Conservation (phyloP, 2,888 invertebrate species). For the Lamellibrachia satsuma region DNA sequence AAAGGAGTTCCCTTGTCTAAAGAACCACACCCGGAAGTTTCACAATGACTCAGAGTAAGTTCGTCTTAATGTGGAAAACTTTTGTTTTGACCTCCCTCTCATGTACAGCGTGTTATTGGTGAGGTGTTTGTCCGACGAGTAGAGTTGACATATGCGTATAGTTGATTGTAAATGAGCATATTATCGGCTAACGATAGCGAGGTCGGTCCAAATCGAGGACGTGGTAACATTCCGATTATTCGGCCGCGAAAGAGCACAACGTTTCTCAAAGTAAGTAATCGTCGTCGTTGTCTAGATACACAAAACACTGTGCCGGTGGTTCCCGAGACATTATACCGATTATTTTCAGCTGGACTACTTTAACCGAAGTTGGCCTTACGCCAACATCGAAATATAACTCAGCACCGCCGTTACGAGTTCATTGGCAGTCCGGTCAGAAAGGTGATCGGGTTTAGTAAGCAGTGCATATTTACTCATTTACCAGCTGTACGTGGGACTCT, state of each 20-base stretch:
- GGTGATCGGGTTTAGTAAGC: not conserved
- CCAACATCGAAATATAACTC: not conserved
- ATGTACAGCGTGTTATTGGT: not conserved
- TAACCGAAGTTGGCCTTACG: not conserved
- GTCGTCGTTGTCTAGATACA: not conserved
- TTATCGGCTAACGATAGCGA: not conserved
- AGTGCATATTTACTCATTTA: not conserved
- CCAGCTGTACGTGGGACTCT: not conserved
- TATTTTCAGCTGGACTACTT: not conserved
- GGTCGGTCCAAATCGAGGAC: slow-evolving; percentile 17
- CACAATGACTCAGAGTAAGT: slow-evolving; percentile 17
- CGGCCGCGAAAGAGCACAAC: not conserved
- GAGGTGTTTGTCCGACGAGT: not conserved
- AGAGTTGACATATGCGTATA: slow-evolving; percentile 1
- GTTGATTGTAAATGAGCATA: not conserved
- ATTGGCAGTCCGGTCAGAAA: not conserved
- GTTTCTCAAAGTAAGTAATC: slow-evolving; percentile 17
- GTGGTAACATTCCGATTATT: slow-evolving; percentile 13
- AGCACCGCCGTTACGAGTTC: not conserved
- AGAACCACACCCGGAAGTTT: slow-evolving; percentile 17
- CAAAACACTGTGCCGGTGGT: not conserved
- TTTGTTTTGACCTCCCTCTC: not conserved
- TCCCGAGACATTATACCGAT: not conserved
- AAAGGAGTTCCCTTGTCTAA: slow-evolving; percentile 17
- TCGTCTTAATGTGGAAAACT: not conserved